phyloP scores from a whole-genome alignment of 2,797 vertebrate genomes.

The Amblyraja radiata region DNA sequence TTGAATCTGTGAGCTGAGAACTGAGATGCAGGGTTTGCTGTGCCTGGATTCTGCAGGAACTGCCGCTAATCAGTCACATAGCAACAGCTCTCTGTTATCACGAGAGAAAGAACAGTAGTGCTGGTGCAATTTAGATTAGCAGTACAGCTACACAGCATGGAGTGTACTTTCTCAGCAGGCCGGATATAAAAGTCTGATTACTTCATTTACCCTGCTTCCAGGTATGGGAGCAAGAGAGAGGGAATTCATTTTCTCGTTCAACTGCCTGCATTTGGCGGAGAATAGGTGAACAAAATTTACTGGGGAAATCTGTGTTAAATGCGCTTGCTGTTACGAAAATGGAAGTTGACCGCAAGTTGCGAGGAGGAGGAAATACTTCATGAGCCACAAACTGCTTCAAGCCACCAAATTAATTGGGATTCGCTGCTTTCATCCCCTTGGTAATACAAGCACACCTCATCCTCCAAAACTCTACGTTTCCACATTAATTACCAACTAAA shows the following conservation, averaged over 20 bases:
- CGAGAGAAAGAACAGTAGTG: neutral
- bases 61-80: constrained; percentile 16
- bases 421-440: neutral
- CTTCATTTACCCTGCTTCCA: constrained; percentile 24
- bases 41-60: neutral
- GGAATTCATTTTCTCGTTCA: constrained; percentile 22
- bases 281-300: neutral
- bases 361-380: neutral
- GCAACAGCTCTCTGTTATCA: constrained; percentile 14
- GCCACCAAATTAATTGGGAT: neutral
- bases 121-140: constrained; percentile 21
- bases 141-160: neutral
- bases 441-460: neutral
- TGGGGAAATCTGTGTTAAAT: neutral
- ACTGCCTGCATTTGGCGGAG: neutral
- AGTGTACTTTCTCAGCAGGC: constrained; percentile 2
- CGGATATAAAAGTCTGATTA: constrained; percentile 24
- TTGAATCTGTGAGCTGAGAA: neutral
- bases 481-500: neutral
- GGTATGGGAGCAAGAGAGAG: neutral
- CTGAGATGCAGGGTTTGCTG: neutral
- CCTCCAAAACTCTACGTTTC: neutral
- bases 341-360: neutral
- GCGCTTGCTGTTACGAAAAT: neutral
- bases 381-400: neutral